Evolutionary conservation across 2,888 invertebrate genomes (phyloP).

Genomic region (Rotaria socialis): DNA sequence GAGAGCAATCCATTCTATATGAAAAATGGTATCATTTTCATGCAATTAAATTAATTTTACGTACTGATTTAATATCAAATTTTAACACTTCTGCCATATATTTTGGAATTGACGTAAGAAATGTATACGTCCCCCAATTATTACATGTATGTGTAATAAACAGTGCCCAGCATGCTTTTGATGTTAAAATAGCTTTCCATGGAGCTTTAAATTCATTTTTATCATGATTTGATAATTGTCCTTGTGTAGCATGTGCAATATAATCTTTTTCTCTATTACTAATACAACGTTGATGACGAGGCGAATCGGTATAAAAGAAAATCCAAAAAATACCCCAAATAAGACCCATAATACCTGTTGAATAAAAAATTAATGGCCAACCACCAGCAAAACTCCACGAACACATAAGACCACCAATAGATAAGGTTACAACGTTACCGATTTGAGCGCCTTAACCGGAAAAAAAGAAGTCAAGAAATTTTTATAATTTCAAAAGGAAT

Average conservation of each 20-base stretch:
- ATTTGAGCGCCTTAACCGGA: constrained; percentile 39
- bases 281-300: constrained; percentile 42
- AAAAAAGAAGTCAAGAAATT: not conserved
- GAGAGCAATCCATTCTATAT: constrained; percentile 46
- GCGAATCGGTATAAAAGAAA: constrained; percentile 39
- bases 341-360: constrained; percentile 33
- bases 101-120: constrained; percentile 44
- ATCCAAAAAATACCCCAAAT: constrained; percentile 45
- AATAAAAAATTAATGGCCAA: constrained; percentile 45
- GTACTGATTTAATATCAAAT: constrained; percentile 47
- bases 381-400: constrained; percentile 39
- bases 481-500: not conserved
- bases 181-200: constrained; percentile 44
- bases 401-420: constrained; percentile 41
- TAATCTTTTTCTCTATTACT: constrained; percentile 42
- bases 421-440: constrained; percentile 44
- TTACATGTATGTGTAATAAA: constrained; percentile 42
- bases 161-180: constrained; percentile 41
- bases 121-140: constrained; percentile 45
- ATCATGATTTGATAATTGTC: constrained; percentile 37
- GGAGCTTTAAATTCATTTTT: constrained; percentile 43
- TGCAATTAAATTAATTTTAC: not conserved
- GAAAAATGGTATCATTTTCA: not conserved
- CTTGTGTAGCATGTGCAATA: constrained; percentile 8
- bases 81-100: constrained; percentile 47